Percentiles rank a stretch among this genome's conserved stretches.
phyloP scores from a whole-genome alignment of 2,113 vertebrate genomes.

The Origma solitaria region DNA sequence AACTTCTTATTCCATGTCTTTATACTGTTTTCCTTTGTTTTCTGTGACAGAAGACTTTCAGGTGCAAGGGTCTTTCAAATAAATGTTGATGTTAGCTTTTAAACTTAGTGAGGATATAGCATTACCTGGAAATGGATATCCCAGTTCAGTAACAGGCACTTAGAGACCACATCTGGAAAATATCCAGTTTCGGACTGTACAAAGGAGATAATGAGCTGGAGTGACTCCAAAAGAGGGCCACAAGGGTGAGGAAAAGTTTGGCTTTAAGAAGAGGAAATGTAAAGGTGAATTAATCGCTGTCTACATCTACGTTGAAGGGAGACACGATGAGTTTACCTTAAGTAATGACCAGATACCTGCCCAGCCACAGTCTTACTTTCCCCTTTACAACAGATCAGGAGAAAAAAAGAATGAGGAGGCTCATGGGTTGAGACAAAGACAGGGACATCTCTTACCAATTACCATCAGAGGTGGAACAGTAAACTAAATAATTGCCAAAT shows the following conservation, averaged over 20 bases:
- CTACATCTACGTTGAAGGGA: background rate
- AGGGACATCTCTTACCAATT: background rate
- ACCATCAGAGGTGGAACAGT: background rate
- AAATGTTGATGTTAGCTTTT: background rate
- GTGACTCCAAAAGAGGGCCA: background rate
- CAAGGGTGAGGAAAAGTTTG: background rate
- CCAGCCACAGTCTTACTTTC: background rate
- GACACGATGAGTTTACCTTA: background rate
- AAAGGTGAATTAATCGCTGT: background rate
- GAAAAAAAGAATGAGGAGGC: background rate
- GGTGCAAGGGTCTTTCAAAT: background rate
- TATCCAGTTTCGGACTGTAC: background rate
- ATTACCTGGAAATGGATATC: background rate
- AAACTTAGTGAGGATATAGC: background rate
- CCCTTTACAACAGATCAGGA: background rate
- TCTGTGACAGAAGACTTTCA: background rate
- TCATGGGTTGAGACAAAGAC: background rate
- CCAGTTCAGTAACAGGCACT: background rate
- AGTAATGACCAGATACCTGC: background rate
- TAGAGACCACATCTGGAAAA: background rate
- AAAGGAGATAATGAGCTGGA: background rate
- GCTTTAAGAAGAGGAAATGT: background rate
- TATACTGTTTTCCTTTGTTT: background rate
- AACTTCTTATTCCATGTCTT: background rate
- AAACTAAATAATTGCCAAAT: background rate